Conservation (phyloP, 2,888 invertebrate species). For the Crossocerus cetratus region DNA sequence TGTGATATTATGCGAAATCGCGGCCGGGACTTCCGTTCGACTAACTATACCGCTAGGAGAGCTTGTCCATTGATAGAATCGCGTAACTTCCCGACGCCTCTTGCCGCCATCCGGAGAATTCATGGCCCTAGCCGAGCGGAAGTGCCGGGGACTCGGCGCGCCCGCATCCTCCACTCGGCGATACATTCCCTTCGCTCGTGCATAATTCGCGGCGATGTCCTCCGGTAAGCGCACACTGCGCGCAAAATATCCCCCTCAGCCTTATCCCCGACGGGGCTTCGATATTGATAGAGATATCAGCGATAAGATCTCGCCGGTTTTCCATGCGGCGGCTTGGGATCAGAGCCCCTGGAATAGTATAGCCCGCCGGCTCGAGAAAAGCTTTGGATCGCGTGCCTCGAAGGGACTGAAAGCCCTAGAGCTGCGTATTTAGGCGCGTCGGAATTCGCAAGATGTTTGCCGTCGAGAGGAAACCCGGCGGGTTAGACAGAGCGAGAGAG, state of each 20-base stretch:
- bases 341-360: no score
- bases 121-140: background rate
- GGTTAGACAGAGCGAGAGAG: no score
- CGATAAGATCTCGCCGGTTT: background rate
- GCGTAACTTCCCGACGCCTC: constrained; percentile 29
- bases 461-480: no score
- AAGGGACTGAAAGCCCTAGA: no score
- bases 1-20: constrained; percentile 21
- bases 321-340: no score
- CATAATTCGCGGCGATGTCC: background rate
- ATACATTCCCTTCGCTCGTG: no score
- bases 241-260: background rate
- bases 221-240: background rate
- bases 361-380: no score
- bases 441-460: no score
- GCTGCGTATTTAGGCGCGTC: no score
- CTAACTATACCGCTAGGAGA: constrained; percentile 7
- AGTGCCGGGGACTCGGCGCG: background rate
- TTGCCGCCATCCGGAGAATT: background rate
- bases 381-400: background rate
- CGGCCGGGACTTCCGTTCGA: constrained; percentile 24
- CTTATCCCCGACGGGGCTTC: background rate
- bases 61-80: constrained; percentile 25
- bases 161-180: background rate
- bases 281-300: background rate